A percentile compares a stretch with the other conserved stretches of the same genome.
phyloP scores from a whole-genome alignment of 2,888 invertebrate species.

The Conistra vaccinii region DNA sequence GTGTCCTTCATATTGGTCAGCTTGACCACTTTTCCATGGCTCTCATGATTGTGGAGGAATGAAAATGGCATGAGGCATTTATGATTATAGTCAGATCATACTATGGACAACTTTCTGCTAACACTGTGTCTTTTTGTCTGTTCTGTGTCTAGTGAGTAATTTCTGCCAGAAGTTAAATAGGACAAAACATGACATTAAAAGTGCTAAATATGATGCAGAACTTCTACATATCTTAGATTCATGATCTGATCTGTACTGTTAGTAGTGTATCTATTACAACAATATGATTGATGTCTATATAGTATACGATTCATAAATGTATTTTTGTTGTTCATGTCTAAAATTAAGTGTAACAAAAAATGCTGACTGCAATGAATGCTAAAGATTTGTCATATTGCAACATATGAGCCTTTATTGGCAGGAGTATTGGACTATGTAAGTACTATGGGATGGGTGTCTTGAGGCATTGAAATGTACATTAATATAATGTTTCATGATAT shows the following conservation, averaged over 20 bases:
- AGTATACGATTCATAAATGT: slow-evolving; percentile 66
- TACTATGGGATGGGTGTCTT: slow-evolving; percentile 23
- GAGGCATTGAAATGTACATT: slow-evolving; percentile 43
- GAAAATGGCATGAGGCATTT: slow-evolving; percentile 76
- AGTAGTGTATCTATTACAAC: slow-evolving; percentile 34
- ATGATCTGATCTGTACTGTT: slow-evolving; percentile 38
- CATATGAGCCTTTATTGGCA: slow-evolving; percentile 27
- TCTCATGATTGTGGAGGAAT: slow-evolving; percentile 75
- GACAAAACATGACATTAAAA: slow-evolving; percentile 57
- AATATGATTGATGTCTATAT: slow-evolving; percentile 52
- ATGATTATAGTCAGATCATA: slow-evolving; percentile 72
- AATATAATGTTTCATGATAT: slow-evolving; percentile 51
- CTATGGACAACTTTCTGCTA: slow-evolving; percentile 74
- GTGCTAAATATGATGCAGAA: slow-evolving; percentile 62
- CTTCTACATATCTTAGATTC: slow-evolving; percentile 59
- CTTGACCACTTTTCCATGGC: slow-evolving; percentile 71
- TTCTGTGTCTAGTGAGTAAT: slow-evolving; percentile 73
- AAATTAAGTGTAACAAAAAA: slow-evolving; percentile 55
- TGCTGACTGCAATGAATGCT: slow-evolving; percentile 49
- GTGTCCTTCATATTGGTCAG: slow-evolving; percentile 70
- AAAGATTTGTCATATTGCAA: slow-evolving; percentile 21
- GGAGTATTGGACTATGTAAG: slow-evolving; percentile 7
- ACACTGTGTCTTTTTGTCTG: slow-evolving; percentile 64
- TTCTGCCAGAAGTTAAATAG: slow-evolving; percentile 49
- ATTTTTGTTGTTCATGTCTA: slow-evolving; percentile 62